These are phyloP conservation scores for Micrastur ruficollis DNA, from an alignment of 2,797 vertebrate species.

Conservation along the genomic window DNA sequence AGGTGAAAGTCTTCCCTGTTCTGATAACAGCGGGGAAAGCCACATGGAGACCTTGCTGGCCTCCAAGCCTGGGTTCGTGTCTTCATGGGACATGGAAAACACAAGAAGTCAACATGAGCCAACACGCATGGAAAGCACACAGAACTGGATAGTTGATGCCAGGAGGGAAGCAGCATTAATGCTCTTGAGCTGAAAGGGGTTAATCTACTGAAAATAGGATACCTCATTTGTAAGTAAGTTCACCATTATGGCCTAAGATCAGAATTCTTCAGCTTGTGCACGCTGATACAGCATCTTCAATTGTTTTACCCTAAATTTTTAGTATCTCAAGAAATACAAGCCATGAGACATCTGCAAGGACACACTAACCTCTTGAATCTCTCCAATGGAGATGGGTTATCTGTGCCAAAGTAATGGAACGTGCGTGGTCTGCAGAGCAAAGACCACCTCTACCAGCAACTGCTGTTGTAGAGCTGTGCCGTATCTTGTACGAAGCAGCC, in stretches of 20 bases:
- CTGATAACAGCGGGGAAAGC: fast-evolving
- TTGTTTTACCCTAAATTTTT: neutral
- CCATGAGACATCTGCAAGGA: neutral
- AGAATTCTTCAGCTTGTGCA: neutral
- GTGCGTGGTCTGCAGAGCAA: neutral
- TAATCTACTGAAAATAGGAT: neutral
- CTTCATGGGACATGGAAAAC: neutral
- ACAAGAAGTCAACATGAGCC: neutral
- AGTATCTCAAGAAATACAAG: neutral
- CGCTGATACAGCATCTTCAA: fast-evolving
- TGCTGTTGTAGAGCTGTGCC: neutral
- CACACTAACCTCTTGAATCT: neutral
- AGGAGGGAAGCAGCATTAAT: neutral
- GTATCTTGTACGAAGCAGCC: neutral
- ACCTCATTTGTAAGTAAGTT: neutral
- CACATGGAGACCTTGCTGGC: neutral
- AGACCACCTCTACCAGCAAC: neutral
- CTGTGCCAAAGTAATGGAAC: neutral
- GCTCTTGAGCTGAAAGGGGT: neutral
- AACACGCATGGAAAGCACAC: fast-evolving
- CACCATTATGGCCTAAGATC: neutral
- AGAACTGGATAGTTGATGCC: neutral
- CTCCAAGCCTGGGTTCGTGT: neutral
- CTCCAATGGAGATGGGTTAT: no score
- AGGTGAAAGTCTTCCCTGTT: neutral